These are phyloP conservation scores for Rallus limicola DNA, from an alignment of 2,113 vertebrate species.

Conservation along the genomic window DNA sequence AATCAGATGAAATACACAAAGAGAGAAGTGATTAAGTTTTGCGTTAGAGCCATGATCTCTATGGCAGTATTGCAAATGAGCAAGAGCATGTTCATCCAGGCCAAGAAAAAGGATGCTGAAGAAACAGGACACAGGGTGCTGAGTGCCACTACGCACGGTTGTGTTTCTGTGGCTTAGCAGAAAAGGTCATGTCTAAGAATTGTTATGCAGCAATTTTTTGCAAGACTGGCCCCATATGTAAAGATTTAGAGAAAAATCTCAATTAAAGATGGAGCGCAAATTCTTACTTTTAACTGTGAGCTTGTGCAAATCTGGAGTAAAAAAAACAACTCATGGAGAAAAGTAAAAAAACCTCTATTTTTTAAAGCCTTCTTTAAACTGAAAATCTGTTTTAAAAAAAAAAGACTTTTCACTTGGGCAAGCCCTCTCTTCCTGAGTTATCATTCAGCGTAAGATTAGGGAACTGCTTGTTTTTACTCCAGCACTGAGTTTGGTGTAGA, in stretches of 20 bases:
- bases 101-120: not conserved
- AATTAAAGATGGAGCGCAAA: not conserved
- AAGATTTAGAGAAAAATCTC: conserved; percentile 10
- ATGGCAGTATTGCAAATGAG: not conserved
- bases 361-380: not conserved
- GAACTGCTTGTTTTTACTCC: not conserved
- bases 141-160: not conserved
- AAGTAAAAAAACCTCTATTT: not conserved
- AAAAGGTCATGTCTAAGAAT: conserved; percentile 47
- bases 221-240: not conserved
- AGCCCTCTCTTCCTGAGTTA: not conserved
- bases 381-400: not conserved
- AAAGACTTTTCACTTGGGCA: not conserved
- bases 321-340: not conserved
- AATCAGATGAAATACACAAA: not conserved
- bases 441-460: not conserved
- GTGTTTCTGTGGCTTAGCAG: not conserved
- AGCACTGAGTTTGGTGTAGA: not conserved
- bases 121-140: not conserved
- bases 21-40: not conserved
- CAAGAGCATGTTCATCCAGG: not conserved
- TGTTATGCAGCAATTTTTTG: conserved; percentile 18
- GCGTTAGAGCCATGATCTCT: not conserved
- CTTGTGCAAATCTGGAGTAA: not conserved
- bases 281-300: not conserved